Base-by-base conservation (phyloP, 2,797 vertebrate species). In the Champsocephalus esox region DNA sequence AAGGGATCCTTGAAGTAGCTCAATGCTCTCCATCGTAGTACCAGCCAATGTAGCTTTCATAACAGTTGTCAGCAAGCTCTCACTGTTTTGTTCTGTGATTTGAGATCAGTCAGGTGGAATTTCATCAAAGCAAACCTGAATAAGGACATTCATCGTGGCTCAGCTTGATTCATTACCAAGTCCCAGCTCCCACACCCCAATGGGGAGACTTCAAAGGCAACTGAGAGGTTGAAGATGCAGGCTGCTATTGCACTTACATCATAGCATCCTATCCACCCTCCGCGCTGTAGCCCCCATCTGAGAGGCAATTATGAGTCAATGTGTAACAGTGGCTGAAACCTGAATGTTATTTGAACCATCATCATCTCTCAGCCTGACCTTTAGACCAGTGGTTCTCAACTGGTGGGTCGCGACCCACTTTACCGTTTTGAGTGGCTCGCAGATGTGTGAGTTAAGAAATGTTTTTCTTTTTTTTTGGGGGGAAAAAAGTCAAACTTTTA, bases 41-140 rank as follows among this genome's bases (percentile, higher is more conserved):
- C 66, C 70, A 75, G 70, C 74, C 65, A 49, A 66, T 52, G 16
- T 73, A 61, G 71, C 79, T 82, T 86, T 85, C 58, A 66, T 72
- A 75, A 78, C 70, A 67, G 79, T 86, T 75, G 74, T 78, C 64
- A 76, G 82, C 64, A 44, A 73, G 55, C 81, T 73, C 64, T 62
- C 1, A 4, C 79, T 87, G 80, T 79, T 89, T 89, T 88, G 79
- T 85, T 82, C 69, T 83, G 82, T 89, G 87, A 92, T 89, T 88
- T 87, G 76, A 88, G 88, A 90, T 91, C 90, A 87, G 86, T 81
- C 86, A 90, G 88, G 92, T 91, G 84, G 85, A 87, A 72, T 86
- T 85, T 80, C 85, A 89, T 90, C 89, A 91, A 92, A 93, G 88
- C 84, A 73, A 79, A 88, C 78, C 72, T 87, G 80, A 89, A 88